Base-by-base conservation (phyloP, 2,888 invertebrate genomes). In the Diabrotica balteata region DNA sequence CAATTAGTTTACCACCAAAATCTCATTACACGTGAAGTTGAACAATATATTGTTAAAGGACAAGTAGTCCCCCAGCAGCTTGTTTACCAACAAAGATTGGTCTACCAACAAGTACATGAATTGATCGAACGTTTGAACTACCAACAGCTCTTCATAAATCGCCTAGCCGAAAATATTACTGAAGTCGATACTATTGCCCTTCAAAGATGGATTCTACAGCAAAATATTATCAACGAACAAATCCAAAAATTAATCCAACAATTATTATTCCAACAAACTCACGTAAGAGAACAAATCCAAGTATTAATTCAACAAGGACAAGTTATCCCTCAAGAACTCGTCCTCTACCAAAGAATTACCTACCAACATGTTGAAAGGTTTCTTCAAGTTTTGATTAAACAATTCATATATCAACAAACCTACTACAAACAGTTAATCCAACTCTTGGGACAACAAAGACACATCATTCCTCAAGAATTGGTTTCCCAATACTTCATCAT, bases 1-100 rank as follows among this genome's bases (percentile, higher is more conserved):
- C 11, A 57, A 9, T 57, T 57, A 45, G 44, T 11, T 17, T 17
- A 17, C 7, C 43, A 17, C n/a, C 55, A 57, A 11, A 44, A 43
- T 8, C 17, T 57, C n/a, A 17, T 57, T 11, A 57, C n/a, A 9
- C 11, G 43, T 45, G 44, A 57, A 57, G 45, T 57, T 45, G 53
- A 53, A 46, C 45, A 45, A 45, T 32, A 46, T 8, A 8, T 61
- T 10, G 8, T 17, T 17, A 51, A 52, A 60, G 45, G 32, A 60
- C 60, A 52, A 52, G n/a, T 45, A 22, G 44, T 60, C 44, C 32
- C 61, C 6, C 53, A 61, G 32, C n/a, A 45, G 45, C 8, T 61
- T 7, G 45, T 17, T 11, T n/a, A 7, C 5, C 44, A 57, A 45
- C 55, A 57, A 7, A 57, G 45, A 57, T 45, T 57, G 7, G 45